Base-by-base conservation (phyloP, 2,797 vertebrate species). In the Eremophila alpestris region DNA sequence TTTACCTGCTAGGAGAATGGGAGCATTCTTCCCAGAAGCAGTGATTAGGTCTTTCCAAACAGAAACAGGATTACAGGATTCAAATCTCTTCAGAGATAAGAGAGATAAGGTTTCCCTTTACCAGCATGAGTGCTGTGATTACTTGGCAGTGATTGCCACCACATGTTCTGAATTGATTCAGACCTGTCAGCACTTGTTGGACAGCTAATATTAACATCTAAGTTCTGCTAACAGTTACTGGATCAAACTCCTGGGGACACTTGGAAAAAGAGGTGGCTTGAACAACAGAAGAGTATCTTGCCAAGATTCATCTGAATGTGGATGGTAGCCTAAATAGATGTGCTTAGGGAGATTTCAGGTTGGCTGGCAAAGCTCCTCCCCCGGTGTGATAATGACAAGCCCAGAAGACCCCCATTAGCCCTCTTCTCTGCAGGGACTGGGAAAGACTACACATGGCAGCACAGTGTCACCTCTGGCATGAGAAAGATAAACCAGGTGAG, bases 231-330 rank as follows among this genome's bases (percentile, higher is more conserved):
- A 46, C 9, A 23, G 30, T 54, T 43, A 69, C 36, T 7, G 2
- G 51, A 54, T 76, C 32, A 65, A 7, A 80, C 19, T 80, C 36
- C 34, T 26, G 8, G 22, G 49, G 29, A 63, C 36, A 30, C 32
- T 41, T 38, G 41, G 23, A 51, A 24, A 91, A 90, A 74, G n/a
- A 38, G 2, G 2, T 34, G 6, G 4, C 54, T 55, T 70, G 22
- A 16, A 18, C 7, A 65, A 26, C 16, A 64, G 32, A n/a, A 10
- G 7, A 2, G 3, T 58, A 16, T 3, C 19, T 2, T 1, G 26
- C 36, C 13, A 59, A 22, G 45, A 34, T 26, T 70, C 45, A 67
- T 38, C 14, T 74, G 41, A 63, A n/a, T 63, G 30, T 15, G 15
- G 22, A 49, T 34, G 21, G 32, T 21, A 75, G 20, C 22, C 41